A percentile compares a stretch with the other conserved stretches of the same genome.
Evolutionary conservation across 2,113 vertebrate species (phyloP).

Genomic region (Lepisosteus oculatus): DNA sequence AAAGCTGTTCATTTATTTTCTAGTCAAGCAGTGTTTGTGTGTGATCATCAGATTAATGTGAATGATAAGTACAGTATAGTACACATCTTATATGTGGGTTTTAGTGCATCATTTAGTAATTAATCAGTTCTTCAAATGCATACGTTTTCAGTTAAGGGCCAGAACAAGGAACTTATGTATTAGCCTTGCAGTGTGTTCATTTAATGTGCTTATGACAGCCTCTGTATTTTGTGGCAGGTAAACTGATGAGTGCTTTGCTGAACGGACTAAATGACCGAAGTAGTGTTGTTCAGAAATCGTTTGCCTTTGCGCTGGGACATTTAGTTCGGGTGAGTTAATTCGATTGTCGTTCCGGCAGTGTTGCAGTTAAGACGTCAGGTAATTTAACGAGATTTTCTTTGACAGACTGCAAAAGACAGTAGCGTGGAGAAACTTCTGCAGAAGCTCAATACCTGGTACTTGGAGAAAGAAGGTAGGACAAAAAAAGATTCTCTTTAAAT

Average conservation of each 20-base stretch:
- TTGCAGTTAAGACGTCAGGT: not conserved
- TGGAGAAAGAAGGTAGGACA: constrained; percentile 90
- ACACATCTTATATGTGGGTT: too few species aligned
- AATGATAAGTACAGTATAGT: too few species aligned
- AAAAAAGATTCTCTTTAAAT: not conserved
- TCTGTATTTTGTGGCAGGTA: constrained; percentile 69
- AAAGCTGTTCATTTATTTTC: too few species aligned
- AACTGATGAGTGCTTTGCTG: constrained; percentile 91
- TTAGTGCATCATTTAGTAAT: too few species aligned
- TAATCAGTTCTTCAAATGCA: too few species aligned
- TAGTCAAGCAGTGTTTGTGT: too few species aligned
- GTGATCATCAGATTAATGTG: too few species aligned
- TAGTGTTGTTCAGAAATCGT: constrained; percentile 86
- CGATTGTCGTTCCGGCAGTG: not conserved
- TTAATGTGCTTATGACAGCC: not conserved
- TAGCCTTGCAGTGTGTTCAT: too few species aligned
- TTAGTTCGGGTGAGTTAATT: constrained; percentile 81
- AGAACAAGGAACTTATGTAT: too few species aligned
- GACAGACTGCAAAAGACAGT: constrained; percentile 85
- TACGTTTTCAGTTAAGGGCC: too few species aligned
- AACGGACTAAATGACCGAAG: constrained; percentile 88
- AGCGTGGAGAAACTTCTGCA: constrained; percentile 91
- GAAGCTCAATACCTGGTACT: constrained; percentile 89
- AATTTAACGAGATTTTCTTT: constrained; percentile 6
- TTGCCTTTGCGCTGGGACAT: constrained; percentile 91